A percentile compares a stretch with the other conserved stretches of the same genome.
Evolutionary conservation across 2,797 vertebrate genomes (phyloP).

Genomic region (Lagodon rhomboides): DNA sequence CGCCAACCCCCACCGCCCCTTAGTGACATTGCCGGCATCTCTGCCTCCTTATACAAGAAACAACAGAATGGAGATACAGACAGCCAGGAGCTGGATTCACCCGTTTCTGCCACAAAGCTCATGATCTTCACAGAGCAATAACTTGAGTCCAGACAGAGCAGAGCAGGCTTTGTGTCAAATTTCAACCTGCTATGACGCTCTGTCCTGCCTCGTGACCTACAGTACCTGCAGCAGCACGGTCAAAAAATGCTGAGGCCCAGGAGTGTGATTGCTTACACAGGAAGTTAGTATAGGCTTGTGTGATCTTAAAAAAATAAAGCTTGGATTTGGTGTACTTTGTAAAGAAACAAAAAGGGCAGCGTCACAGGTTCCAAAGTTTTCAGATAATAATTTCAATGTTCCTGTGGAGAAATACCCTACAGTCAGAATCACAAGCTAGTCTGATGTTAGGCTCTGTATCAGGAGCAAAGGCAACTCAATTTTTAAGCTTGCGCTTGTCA

Average conservation of each 20-base stretch:
- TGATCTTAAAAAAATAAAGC: constrained; percentile 49
- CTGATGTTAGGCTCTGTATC: not conserved
- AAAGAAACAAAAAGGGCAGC: constrained; percentile 11
- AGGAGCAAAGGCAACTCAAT: not conserved
- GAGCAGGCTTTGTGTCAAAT: constrained; percentile 45
- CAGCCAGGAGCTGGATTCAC: constrained; percentile 32
- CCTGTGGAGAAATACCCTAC: not conserved
- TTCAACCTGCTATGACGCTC: constrained; percentile 29
- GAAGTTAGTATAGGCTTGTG: constrained; percentile 7
- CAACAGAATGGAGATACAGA: constrained; percentile 15
- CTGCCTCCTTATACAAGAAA: constrained; percentile 14
- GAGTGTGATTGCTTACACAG: constrained; percentile 44
- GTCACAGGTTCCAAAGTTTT: not conserved
- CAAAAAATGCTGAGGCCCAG: constrained; percentile 59
- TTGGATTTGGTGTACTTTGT: constrained; percentile 27
- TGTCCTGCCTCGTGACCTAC: constrained; percentile 48
- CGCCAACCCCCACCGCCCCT: constrained; percentile 27
- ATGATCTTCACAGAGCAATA: constrained; percentile 19
- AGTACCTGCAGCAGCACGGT: constrained; percentile 48
- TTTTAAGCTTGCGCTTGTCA: not conserved
- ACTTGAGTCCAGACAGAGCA: constrained; percentile 8
- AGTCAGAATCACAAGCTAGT: not conserved
- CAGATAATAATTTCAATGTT: not conserved
- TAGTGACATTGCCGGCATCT: constrained; percentile 60
- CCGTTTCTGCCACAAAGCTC: constrained; percentile 28